phyloP scores from a whole-genome alignment of 2,888 invertebrate genomes.

The Cerceris rybyensis region DNA sequence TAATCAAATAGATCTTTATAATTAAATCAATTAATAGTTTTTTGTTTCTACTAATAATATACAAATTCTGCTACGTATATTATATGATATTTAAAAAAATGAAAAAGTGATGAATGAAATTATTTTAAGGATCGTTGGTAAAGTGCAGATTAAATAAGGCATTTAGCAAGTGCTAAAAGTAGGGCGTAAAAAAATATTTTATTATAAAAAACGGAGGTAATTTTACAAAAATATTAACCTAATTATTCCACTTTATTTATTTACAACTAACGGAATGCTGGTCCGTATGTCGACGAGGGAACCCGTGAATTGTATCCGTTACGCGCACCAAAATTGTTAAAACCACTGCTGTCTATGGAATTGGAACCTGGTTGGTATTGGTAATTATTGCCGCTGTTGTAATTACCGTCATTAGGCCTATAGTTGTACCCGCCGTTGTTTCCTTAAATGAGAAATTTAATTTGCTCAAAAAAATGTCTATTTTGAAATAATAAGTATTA shows the following conservation, averaged over 20 bases:
- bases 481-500: too few species aligned
- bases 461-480: background rate
- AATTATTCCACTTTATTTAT: slow-evolving; percentile 24
- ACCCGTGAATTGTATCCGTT: slow-evolving; percentile 68
- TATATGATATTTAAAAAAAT: background rate
- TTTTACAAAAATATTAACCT: slow-evolving; percentile 26
- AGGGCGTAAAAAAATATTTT: slow-evolving; percentile 40
- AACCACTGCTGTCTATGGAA: slow-evolving; percentile 70
- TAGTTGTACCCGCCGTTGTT: slow-evolving; percentile 74
- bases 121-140: background rate
- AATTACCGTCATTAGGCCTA: slow-evolving; percentile 60
- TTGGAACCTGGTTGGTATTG: slow-evolving; percentile 74
- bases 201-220: slow-evolving; percentile 43
- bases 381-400: slow-evolving; percentile 65
- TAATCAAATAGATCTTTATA: too few species aligned
- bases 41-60: too few species aligned
- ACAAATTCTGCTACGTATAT: background rate
- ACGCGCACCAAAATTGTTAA: slow-evolving; percentile 65
- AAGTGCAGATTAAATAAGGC: too few species aligned
- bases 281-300: slow-evolving; percentile 76
- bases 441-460: slow-evolving; percentile 26
- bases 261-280: slow-evolving; percentile 71
- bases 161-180: background rate
- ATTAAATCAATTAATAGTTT: too few species aligned
- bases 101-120: background rate